Percentiles rank a stretch among this genome's conserved stretches.
These are phyloP conservation scores for Drosophila siamana DNA, from an alignment of 2,888 invertebrate species.

Conservation along the genomic window DNA sequence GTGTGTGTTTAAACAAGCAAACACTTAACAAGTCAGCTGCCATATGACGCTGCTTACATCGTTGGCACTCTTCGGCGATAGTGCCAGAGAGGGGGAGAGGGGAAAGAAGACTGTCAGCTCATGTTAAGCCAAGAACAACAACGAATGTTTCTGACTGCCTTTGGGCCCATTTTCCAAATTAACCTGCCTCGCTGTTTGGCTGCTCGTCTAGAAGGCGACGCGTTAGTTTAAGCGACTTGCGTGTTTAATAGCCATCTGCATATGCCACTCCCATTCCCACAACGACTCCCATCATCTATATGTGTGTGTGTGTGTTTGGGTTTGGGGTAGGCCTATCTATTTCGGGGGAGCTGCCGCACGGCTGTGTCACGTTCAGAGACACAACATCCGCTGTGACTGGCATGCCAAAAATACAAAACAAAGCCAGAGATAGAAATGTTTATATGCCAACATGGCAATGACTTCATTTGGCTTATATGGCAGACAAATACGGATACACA, in stretches of 20 bases:
- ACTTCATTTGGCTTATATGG: constrained; percentile 59
- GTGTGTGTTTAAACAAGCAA: constrained; percentile 45
- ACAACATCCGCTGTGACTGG: constrained; percentile 65
- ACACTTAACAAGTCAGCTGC: constrained; percentile 57
- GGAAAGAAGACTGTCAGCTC: constrained; percentile 26
- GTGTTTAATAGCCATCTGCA: constrained; percentile 69
- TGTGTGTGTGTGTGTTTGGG: constrained; percentile 5
- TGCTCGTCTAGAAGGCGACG: constrained; percentile 20
- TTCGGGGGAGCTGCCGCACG: constrained; percentile 14
- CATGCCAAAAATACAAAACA: constrained; percentile 63
- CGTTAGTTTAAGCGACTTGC: constrained; percentile 71
- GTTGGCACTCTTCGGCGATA: constrained; percentile 26
- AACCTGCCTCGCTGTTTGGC: constrained; percentile 25
- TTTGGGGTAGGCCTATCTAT: constrained; percentile 6
- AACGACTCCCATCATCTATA: not conserved
- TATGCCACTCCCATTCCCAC: constrained; percentile 37
- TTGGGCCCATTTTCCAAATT: constrained; percentile 55
- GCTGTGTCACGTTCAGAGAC: constrained; percentile 49
- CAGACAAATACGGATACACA: not conserved
- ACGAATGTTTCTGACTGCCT: constrained; percentile 28
- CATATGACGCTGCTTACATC: constrained; percentile 27
- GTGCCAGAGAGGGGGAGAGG: not conserved
- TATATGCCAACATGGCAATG: constrained; percentile 59
- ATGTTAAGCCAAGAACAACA: constrained; percentile 28
- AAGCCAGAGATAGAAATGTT: constrained; percentile 43